Conservation (phyloP, 2,888 invertebrate genomes). For the Cheilosia vulpina region DNA sequence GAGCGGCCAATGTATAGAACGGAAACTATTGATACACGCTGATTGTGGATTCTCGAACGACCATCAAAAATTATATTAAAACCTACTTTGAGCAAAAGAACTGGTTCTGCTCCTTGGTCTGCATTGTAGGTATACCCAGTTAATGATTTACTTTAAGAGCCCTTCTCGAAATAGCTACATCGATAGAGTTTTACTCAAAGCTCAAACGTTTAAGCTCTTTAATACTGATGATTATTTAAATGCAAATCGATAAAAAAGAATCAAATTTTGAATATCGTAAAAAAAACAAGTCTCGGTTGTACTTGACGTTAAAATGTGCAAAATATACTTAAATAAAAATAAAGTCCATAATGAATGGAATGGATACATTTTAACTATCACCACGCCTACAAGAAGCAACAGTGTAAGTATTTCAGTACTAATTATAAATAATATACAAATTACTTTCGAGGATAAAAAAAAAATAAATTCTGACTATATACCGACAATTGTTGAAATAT, state of each 20-base stretch:
- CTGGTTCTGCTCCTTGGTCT: too few relatives aligned
- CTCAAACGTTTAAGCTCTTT: too few relatives aligned
- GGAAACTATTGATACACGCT: too few relatives aligned
- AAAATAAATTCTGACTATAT: not conserved
- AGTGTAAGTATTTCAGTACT: conserved; percentile 33
- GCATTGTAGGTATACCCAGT: too few relatives aligned
- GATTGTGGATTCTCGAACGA: too few relatives aligned
- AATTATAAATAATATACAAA: conserved; percentile 28
- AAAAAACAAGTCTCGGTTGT: not conserved
- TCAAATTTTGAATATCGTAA: not conserved
- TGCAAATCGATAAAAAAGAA: not conserved
- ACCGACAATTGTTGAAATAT: conserved; percentile 43
- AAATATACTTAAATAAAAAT: conserved; percentile 16
- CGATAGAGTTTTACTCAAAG: too few relatives aligned
- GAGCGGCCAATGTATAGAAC: too few relatives aligned
- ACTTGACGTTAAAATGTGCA: conserved; percentile 53
- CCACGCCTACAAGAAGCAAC: conserved; percentile 47
- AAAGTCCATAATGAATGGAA: conserved; percentile 20
- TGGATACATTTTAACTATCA: conserved; percentile 30
- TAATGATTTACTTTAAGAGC: too few relatives aligned
- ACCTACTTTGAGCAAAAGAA: too few relatives aligned
- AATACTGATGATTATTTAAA: not conserved
- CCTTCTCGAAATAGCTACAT: too few relatives aligned
- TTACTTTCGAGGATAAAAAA: conserved; percentile 20
- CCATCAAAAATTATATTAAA: too few relatives aligned